A percentile compares a stretch with the other conserved stretches of the same genome.
Evolutionary conservation across 2,888 invertebrate genomes (phyloP).

Genomic region (Chymomyza caudatula): DNA sequence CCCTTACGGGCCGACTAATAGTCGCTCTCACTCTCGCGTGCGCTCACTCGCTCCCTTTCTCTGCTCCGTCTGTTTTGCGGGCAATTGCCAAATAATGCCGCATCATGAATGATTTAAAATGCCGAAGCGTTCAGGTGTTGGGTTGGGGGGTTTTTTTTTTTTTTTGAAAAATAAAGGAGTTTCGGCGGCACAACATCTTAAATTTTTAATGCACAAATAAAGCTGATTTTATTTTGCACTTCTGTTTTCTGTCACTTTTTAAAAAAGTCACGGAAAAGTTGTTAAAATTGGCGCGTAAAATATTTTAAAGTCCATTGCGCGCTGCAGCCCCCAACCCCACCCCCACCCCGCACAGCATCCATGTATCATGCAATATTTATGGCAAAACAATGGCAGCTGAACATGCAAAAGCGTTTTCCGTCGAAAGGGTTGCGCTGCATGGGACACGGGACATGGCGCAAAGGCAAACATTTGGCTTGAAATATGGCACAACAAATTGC

Average conservation of each 20-base stretch:
- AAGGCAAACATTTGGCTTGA: background rate
- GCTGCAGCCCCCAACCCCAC: background rate
- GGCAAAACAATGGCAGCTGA: slow-evolving; percentile 36
- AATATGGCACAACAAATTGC: slow-evolving; percentile 1
- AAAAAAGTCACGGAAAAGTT: slow-evolving; percentile 4
- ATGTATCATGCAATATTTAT: slow-evolving; percentile 32
- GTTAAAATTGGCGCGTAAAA: slow-evolving; percentile 21
- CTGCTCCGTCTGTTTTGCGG: background rate
- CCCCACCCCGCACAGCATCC: background rate
- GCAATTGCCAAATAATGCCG: slow-evolving; percentile 66
- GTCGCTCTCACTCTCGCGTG: too few species aligned
- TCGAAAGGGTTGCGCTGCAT: background rate
- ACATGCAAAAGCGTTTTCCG: slow-evolving; percentile 5
- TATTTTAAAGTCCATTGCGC: slow-evolving; percentile 63
- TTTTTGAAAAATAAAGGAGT: slow-evolving; percentile 10
- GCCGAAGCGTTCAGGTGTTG: slow-evolving; percentile 12
- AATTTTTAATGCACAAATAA: slow-evolving; percentile 65
- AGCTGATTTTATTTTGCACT: slow-evolving; percentile 35
- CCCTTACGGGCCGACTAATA: background rate
- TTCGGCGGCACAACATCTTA: slow-evolving; percentile 64
- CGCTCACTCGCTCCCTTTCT: slow-evolving; percentile 21
- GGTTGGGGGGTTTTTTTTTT: slow-evolving; percentile 6
- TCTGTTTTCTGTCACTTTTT: slow-evolving; percentile 13
- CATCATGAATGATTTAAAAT: slow-evolving; percentile 67
- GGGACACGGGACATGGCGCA: background rate